Evolutionary conservation across 2,888 invertebrate genomes (phyloP).

Genomic region (Drosophila picticornis): DNA sequence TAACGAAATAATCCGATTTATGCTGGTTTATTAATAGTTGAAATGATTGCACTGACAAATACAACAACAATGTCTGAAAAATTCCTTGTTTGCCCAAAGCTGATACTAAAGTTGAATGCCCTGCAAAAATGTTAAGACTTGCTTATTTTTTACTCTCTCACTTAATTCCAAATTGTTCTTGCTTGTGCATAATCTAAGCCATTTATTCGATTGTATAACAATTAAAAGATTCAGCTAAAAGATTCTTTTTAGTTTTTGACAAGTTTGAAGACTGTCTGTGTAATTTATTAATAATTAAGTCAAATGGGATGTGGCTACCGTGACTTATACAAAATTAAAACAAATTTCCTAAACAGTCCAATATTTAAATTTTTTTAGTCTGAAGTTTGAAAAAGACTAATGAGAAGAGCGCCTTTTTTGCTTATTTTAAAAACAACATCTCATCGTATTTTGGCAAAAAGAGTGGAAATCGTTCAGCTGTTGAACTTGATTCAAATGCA

Average conservation of each 20-base stretch:
- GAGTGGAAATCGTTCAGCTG: background rate
- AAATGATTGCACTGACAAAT: background rate
- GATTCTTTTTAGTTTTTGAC: background rate
- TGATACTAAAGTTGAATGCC: background rate
- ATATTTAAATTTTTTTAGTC: background rate
- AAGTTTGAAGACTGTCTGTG: background rate
- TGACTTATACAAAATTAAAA: background rate
- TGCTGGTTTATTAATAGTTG: too few relatives aligned
- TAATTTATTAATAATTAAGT: background rate
- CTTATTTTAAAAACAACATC: background rate
- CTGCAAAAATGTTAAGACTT: background rate
- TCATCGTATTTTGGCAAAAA: background rate
- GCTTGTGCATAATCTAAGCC: background rate
- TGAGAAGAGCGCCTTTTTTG: background rate
- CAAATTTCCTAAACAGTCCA: background rate
- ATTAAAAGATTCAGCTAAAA: background rate
- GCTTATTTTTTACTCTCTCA: background rate
- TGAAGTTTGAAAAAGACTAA: background rate
- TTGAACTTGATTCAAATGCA: conserved; percentile 1
- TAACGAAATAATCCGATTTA: too few relatives aligned
- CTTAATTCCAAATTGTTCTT: background rate
- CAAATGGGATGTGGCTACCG: background rate
- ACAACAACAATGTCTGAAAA: background rate
- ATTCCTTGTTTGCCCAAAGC: background rate
- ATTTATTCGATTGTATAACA: background rate